A percentile compares a stretch with the other conserved stretches of the same genome.
These are phyloP conservation scores for Epinephelus awoara DNA, from an alignment of 2,797 vertebrate genomes.

Conservation along the genomic window DNA sequence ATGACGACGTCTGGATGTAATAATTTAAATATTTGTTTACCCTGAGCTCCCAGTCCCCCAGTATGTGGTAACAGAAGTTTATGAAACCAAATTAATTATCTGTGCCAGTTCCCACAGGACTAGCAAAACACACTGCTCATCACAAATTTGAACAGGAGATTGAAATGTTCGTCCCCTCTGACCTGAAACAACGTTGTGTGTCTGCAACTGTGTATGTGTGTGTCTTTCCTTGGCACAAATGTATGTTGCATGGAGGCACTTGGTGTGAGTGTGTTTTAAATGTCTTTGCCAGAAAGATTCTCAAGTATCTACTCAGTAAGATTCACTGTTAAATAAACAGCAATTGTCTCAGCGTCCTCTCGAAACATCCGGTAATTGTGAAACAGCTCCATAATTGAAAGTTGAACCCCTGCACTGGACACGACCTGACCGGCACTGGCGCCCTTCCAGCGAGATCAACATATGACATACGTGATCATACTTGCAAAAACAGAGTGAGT, in stretches of 20 bases:
- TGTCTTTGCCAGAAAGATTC: constrained; percentile 2
- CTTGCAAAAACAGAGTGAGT: too few species aligned
- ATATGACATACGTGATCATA: too few species aligned
- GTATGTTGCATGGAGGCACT: background rate
- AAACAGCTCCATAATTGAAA: background rate
- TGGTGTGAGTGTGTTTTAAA: background rate
- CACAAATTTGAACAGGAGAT: constrained; percentile 74
- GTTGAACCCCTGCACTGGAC: background rate
- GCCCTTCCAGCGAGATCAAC: too few species aligned
- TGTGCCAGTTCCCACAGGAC: constrained; percentile 72
- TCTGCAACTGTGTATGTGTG: constrained; percentile 13
- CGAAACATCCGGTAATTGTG: constrained; percentile 19
- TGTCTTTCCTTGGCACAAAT: constrained; percentile 3
- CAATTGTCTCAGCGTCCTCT: background rate
- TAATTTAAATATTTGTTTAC: constrained; percentile 79
- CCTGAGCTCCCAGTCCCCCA: constrained; percentile 48
- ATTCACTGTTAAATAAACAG: constrained; percentile 5
- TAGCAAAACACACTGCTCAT: constrained; percentile 64
- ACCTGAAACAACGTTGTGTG: constrained; percentile 49
- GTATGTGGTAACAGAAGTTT: constrained; percentile 69
- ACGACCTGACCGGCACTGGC: too few species aligned
- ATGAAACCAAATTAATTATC: constrained; percentile 80
- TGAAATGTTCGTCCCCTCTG: constrained; percentile 57
- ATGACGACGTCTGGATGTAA: constrained; percentile 57
- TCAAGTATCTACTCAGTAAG: constrained; percentile 9